Evolutionary conservation across 1,140 invertebrate species (phyloP).

Genomic region (Condylostylus longicornis): DNA sequence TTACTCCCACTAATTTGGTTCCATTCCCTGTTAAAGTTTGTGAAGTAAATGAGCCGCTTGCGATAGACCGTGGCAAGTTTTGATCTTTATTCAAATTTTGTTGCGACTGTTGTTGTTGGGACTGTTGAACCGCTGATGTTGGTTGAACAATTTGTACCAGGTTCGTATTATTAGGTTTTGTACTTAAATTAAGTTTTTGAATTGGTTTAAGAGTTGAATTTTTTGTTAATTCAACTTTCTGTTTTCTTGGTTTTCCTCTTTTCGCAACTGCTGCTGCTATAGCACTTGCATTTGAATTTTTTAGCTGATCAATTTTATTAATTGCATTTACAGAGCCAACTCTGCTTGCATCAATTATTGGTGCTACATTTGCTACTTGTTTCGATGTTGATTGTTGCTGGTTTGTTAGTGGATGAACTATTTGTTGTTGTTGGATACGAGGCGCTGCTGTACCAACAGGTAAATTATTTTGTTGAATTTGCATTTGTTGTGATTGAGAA

Average conservation of each 20-base stretch:
- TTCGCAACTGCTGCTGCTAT: too few species aligned
- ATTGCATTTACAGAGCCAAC: too few species aligned
- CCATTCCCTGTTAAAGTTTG: conserved; percentile 27
- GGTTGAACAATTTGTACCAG: too few species aligned
- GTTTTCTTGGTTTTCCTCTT: conserved; percentile 10
- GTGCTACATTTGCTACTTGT: conserved; percentile 29
- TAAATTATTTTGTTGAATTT: conserved; percentile 8
- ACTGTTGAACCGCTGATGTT: conserved; percentile 25
- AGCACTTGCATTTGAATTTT: too few species aligned
- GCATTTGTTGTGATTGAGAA: conserved; percentile 4
- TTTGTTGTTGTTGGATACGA: conserved; percentile 11
- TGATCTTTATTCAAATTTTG: conserved; percentile 28
- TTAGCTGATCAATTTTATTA: too few species aligned
- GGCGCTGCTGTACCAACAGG: neutral
- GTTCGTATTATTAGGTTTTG: too few species aligned
- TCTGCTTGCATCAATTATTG: conserved; percentile 28
- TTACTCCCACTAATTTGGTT: conserved; percentile 34
- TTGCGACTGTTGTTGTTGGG: conserved; percentile 30
- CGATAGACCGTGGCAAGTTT: conserved; percentile 24
- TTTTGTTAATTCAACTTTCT: conserved; percentile 3
- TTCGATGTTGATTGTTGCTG: conserved; percentile 21
- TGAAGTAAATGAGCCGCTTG: conserved; percentile 12
- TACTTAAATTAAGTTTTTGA: neutral
- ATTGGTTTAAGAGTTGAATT: conserved; percentile 5
- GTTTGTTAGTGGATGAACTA: conserved; percentile 18